Evolutionary conservation across 2,797 vertebrate genomes (phyloP).

Genomic region (Triplophysa yarkandensis): DNA sequence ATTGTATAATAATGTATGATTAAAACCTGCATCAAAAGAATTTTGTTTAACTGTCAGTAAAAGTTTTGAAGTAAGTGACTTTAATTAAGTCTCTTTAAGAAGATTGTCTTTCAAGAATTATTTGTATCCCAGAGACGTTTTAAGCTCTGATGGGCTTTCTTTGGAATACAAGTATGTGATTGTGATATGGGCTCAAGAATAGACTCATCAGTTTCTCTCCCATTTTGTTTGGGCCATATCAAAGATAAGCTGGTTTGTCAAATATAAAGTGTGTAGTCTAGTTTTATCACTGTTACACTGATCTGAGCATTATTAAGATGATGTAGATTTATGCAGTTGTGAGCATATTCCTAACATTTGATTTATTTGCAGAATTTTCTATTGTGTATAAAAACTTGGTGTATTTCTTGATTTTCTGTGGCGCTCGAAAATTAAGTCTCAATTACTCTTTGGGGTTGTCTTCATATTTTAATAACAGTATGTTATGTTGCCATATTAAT

Average conservation of each 20-base stretch:
- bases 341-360: neutral
- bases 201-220: neutral
- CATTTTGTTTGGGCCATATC: neutral
- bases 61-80: too few relatives aligned
- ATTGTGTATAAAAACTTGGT: neutral
- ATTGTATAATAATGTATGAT: too few relatives aligned
- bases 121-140: too few relatives aligned
- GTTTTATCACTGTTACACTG: neutral
- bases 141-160: neutral
- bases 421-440: neutral
- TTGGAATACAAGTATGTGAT: slow-evolving; percentile 13
- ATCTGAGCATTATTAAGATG: neutral
- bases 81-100: too few relatives aligned
- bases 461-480: neutral
- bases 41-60: too few relatives aligned
- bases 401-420: neutral
- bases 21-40: too few relatives aligned
- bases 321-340: neutral
- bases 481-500: neutral
- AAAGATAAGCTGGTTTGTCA: neutral
- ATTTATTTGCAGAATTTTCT: neutral
- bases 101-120: too few relatives aligned
- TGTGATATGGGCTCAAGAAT: slow-evolving; percentile 4
- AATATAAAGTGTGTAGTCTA: neutral
- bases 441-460: neutral